phyloP scores from a whole-genome alignment of 1,140 invertebrate genomes.

The Anastrepha obliqua region DNA sequence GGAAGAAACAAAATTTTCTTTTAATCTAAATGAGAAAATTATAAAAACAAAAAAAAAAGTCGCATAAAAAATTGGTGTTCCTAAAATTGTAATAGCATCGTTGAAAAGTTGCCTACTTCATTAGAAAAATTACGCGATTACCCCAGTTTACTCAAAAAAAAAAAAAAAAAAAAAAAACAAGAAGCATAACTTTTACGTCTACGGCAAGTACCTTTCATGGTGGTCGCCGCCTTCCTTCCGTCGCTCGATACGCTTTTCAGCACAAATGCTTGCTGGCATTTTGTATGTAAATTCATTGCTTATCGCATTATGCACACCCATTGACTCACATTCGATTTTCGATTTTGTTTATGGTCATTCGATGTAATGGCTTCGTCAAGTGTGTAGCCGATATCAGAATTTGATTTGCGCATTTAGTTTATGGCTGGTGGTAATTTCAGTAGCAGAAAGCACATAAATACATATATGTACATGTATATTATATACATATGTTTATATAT shows the following conservation, averaged over 20 bases:
- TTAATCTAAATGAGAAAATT: not conserved
- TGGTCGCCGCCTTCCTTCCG: too few species aligned
- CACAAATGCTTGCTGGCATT: too few species aligned
- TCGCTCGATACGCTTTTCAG: too few species aligned
- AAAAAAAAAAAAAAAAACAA: too few species aligned
- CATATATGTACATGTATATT: not conserved
- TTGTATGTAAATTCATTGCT: not conserved
- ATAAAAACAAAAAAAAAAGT: not conserved
- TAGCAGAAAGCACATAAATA: not conserved
- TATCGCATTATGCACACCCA: not conserved
- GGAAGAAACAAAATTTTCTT: not conserved
- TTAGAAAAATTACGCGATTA: not conserved
- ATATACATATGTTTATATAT: not conserved
- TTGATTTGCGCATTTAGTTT: conserved; percentile 17
- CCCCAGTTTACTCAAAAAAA: too few species aligned
- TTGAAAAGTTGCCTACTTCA: not conserved
- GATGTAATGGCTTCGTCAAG: not conserved
- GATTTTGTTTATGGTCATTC: not conserved
- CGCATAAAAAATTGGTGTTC: not conserved
- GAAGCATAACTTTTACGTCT: too few species aligned
- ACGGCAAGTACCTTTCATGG: too few species aligned
- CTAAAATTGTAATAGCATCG: not conserved
- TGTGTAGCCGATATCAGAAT: not conserved
- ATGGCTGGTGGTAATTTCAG: not conserved
- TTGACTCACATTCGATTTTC: not conserved